Evolutionary conservation across 2,888 invertebrate species (phyloP).

Genomic region (Resseliella maxima): DNA sequence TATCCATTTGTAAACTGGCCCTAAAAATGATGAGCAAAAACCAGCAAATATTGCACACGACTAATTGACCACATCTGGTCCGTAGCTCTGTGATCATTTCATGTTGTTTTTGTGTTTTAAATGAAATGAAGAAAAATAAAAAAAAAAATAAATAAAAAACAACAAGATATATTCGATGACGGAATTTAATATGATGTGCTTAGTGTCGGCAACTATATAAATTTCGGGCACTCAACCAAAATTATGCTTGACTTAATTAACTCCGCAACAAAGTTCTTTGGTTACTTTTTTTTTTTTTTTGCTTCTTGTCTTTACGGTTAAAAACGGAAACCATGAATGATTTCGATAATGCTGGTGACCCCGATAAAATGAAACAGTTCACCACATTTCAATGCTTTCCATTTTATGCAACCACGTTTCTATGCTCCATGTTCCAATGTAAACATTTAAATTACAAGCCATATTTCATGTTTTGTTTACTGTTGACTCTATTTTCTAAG

Average conservation of each 20-base stretch:
- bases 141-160: no score
- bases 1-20: background rate
- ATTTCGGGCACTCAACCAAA: background rate
- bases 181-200: constrained; percentile 15
- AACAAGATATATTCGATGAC: background rate
- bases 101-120: no score
- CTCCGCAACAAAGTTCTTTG: background rate
- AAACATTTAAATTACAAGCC: background rate
- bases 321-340: background rate
- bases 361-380: background rate
- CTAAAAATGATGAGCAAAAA: background rate
- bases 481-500: background rate
- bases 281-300: no score
- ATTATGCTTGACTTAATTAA: constrained; percentile 15
- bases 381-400: background rate
- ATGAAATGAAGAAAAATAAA: no score
- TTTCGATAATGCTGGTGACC: background rate
- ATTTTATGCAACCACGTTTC: no score
- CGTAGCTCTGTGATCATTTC: background rate
- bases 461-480: background rate
- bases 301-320: background rate
- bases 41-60: background rate
- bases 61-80: constrained; percentile 31
- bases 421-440: background rate
- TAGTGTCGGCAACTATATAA: constrained; percentile 27